Base-by-base conservation (phyloP, 2,797 vertebrate species). In the Podarcis lilfordi region DNA sequence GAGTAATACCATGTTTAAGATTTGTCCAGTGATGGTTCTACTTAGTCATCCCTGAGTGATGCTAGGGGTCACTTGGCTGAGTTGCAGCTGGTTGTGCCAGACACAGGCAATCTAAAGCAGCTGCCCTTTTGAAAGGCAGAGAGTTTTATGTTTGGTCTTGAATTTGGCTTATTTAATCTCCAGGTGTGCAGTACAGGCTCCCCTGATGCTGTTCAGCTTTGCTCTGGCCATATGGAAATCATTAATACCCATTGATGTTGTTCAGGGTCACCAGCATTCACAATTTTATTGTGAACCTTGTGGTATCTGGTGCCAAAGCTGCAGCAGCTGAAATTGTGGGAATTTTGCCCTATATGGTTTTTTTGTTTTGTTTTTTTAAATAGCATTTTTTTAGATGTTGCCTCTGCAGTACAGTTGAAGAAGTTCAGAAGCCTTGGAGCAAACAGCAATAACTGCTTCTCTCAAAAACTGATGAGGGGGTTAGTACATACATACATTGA, bases 271-370 rank as follows among this genome's bases (percentile, higher is more conserved):
- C 32, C 69, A 85, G 59, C 32, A 17, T 85, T 85, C 71, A 82
- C 78, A 68, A 68, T 85, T 89, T 85, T 86, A 76, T 85, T 85
- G 83, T 85, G 71, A 89, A 80, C 40, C 59, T 89, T 75, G 59
- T 55, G 43, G 76, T 50, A 85, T 66, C 13, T 35, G 71, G 29
- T 74, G 43, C 78, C 80, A 89, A 81, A 81, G 43, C n/a, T 45
- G n/a, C 77, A 89, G 35, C 78, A 81, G 61, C 71, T 85, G 32
- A 74, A 85, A 81, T 85, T 75, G 25, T 80, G 32, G 69, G 59
- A 11, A 35, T 80, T 64, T 85, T 74, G 69, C 27, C 50, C 50
- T 15, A 15, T 15, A 13, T 50, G 50, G 11, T 13, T 50, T 50
- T 50, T 50, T 50, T 1, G 45, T 3, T 50, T 68, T 43, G 1